A percentile compares a stretch with the other conserved stretches of the same genome.
phyloP scores from a whole-genome alignment of 2,113 vertebrate species.

The Takifugu bimaculatus region DNA sequence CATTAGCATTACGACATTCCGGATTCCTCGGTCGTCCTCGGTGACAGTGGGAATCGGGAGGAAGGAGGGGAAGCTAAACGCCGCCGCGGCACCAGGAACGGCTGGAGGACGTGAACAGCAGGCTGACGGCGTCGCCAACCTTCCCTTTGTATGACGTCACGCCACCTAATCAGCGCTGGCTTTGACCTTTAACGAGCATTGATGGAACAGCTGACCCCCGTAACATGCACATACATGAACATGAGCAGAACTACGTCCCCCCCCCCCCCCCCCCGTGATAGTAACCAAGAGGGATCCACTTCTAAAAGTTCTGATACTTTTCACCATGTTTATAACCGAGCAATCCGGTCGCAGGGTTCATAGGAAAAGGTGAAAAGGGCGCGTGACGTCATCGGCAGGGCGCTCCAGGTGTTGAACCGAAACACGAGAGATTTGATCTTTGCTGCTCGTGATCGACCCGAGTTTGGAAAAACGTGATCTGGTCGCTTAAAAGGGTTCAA shows the following conservation, averaged over 20 bases:
- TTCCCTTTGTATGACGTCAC: slow-evolving; percentile 7
- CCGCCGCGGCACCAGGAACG: background rate
- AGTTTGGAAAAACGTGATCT: background rate
- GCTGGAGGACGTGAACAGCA: background rate
- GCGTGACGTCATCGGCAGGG: too few relatives aligned
- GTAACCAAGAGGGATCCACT: too few relatives aligned
- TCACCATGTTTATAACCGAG: too few relatives aligned
- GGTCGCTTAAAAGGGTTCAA: background rate
- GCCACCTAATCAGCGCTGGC: slow-evolving; percentile 28
- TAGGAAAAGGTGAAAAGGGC: too few relatives aligned
- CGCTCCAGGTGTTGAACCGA: too few relatives aligned
- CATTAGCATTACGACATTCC: slow-evolving; percentile 58
- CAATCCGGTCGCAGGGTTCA: too few relatives aligned
- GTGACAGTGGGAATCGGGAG: slow-evolving; percentile 22
- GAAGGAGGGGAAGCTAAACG: slow-evolving; percentile 7
- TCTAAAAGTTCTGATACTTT: too few relatives aligned
- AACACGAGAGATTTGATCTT: background rate
- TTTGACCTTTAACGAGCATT: slow-evolving; percentile 9
- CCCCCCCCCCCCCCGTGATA: too few relatives aligned
- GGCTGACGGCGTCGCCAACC: background rate
- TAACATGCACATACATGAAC: slow-evolving; percentile 1
- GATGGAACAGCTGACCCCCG: background rate
- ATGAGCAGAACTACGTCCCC: background rate
- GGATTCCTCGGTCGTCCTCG: slow-evolving; percentile 27
- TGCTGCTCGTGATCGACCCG: background rate